Evolutionary conservation across 2,797 vertebrate genomes (phyloP), one percentile per base, ranked within the genome.

Genomic region (Oreonectes daqikongensis): DNA sequence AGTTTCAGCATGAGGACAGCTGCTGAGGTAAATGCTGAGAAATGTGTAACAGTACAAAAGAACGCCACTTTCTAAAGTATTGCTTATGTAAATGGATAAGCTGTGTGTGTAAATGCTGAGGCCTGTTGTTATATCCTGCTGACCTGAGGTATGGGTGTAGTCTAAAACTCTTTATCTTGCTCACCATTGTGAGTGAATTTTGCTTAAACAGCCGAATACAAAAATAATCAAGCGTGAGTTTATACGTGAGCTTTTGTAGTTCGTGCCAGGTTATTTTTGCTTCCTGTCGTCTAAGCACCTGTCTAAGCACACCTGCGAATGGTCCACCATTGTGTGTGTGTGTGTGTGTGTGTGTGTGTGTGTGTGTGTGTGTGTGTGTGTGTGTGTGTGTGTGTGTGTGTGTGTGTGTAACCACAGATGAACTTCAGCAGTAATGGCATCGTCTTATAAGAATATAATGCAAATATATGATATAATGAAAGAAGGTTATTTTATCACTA

Each of bases 201-300:
- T 63, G 77, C 74, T 77, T 81, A 61, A 69, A 48, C 74, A 81
- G 79, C 74, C 68, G 22, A 68, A 77, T 24, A 55, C 59, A 9
- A 72, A 73, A 65, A 68, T 77, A 81, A 77, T 81, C 65, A 52
- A 38, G 55, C 68, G 15, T 69, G 4, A 38, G 46, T 46, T 72
- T 78, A 48, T 57, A 57, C 24, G 20, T 66, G 57, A 69, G 53
- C 65, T 42, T 68, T 44, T 74, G 30, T 67, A 64, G 46, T 74
- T 67, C 67, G 26, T 55, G 80, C 35, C 50, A 75, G 60, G 72
- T 46, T 85, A 85, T 87, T 84, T 85, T 79, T 79, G 59, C 59
- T 67, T 78, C 26, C 30, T 84, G 83, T 70, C 40, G 22, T 30
- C 75, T 85, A 80, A 81, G 83, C 85, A 81, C 69, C 59, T 65